Base-by-base conservation (phyloP, 2,888 invertebrate genomes). In the Eilema sororculum region DNA sequence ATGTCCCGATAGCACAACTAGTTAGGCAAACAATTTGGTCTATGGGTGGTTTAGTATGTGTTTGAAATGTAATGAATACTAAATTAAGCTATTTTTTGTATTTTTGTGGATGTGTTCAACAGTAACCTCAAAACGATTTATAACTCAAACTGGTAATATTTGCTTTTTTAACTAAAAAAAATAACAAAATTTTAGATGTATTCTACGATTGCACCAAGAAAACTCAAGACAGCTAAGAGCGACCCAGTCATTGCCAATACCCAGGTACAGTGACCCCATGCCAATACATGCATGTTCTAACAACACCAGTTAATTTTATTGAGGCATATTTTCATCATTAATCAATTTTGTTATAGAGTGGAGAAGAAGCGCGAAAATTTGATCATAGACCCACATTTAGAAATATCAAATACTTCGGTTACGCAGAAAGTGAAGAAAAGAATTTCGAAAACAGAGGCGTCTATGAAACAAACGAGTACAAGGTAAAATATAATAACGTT, bases 231-330 rank as follows among this genome's bases (percentile, higher is more conserved):
- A 93, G 71, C 84, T 95, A 59, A 89, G 95, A 78, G 91, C 95
- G 2, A 95, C 95, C 25, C 94, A 93, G 75, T 95, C 95, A 13
- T 83, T 95, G 71, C 95, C 95, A 20, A 91, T 94, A 74, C 87
- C 79, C 63, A 82, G 82, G 81, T 82, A 76, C 64, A 37, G 64
- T 67, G 30, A 37, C 58, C 68, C 70, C 61, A 56, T 69, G 73
- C 46, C 70, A 67, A 67, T 65, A 25, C 6, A 22, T 61, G 22
- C 28, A 68, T 68, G 41, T 20, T n/a, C 69, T 64, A 69, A 65
- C 30, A 46, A 37, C 41, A 46, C 13, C 22, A 16, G n/a, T 60
- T 41, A 10, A 10, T 33, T 22, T 41, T 28, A 56, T 33, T 25
- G 2, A 33, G 2, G 28, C 6, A 56, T n/a, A 56, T 58, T 66